Percentiles rank a stretch among this genome's conserved stretches.
Evolutionary conservation across 2,113 vertebrate species (phyloP).

Genomic region (Menura novaehollandiae): DNA sequence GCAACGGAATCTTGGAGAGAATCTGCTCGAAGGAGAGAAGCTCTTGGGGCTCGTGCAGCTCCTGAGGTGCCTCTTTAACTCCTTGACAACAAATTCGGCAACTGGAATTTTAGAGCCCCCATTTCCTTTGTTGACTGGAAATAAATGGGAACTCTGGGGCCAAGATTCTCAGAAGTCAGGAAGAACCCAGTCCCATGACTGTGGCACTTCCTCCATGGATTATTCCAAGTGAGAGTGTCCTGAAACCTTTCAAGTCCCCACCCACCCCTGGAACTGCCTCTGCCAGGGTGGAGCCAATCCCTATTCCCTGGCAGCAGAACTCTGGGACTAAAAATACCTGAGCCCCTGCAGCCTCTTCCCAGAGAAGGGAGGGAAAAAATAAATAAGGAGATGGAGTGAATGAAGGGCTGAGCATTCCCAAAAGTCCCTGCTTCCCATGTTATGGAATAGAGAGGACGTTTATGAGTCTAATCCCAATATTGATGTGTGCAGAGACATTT

Average conservation of each 20-base stretch:
- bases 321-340: not conserved
- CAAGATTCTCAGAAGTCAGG: not conserved
- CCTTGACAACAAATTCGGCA: not conserved
- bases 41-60: not conserved
- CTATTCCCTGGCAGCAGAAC: not conserved
- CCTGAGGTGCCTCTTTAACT: not conserved
- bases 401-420: not conserved
- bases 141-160: not conserved
- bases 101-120: not conserved
- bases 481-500: constrained; percentile 42
- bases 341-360: not conserved
- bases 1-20: not conserved
- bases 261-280: not conserved
- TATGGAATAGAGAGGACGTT: not conserved
- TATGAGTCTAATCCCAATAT: not conserved
- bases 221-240: not conserved
- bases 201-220: not conserved
- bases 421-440: not conserved
- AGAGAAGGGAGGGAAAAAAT: not conserved
- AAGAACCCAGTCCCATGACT: not conserved
- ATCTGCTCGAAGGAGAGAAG: not conserved
- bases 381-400: not conserved
- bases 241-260: not conserved
- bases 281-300: not conserved
- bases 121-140: not conserved